Conservation (phyloP, 2,888 invertebrate genomes). For the Stenoptilia bipunctidactyla region DNA sequence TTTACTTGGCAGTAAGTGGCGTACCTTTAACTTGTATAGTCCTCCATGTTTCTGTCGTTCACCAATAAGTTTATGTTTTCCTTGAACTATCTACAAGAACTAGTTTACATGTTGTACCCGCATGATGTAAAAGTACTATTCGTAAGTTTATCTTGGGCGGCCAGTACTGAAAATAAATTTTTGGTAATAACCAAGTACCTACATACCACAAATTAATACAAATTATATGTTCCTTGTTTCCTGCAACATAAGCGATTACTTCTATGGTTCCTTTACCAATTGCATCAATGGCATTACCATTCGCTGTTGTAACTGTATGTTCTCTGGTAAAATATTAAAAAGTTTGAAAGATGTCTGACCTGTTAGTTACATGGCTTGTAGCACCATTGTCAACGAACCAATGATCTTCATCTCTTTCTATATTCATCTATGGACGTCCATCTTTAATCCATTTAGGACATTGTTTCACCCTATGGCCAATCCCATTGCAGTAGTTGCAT, state of each 20-base stretch:
- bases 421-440: conserved; percentile 1
- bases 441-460: conserved; percentile 6
- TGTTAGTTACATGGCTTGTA: conserved; percentile 5
- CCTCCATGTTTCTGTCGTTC: conserved; percentile 4
- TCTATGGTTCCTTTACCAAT: conserved; percentile 1
- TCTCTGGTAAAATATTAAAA: conserved; percentile 4
- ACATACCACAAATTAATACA: conserved; percentile 9
- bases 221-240: neutral
- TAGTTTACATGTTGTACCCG: neutral
- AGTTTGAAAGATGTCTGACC: conserved; percentile 4
- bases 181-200: conserved; percentile 3
- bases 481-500: conserved; percentile 5
- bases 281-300: conserved; percentile 3
- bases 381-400: conserved; percentile 10
- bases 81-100: conserved; percentile 1
- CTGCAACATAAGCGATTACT: neutral
- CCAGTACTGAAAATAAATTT: conserved; percentile 7
- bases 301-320: conserved; percentile 3
- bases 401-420: neutral
- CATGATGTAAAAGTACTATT: conserved; percentile 4
- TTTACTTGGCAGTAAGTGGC: conserved; percentile 3
- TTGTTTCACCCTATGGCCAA: conserved; percentile 5
- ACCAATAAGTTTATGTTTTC: conserved; percentile 4
- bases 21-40: too few relatives aligned
- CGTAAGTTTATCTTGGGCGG: conserved; percentile 1